Evolutionary conservation across 2,797 vertebrate species (phyloP).

Genomic region (Valencia hispanica): DNA sequence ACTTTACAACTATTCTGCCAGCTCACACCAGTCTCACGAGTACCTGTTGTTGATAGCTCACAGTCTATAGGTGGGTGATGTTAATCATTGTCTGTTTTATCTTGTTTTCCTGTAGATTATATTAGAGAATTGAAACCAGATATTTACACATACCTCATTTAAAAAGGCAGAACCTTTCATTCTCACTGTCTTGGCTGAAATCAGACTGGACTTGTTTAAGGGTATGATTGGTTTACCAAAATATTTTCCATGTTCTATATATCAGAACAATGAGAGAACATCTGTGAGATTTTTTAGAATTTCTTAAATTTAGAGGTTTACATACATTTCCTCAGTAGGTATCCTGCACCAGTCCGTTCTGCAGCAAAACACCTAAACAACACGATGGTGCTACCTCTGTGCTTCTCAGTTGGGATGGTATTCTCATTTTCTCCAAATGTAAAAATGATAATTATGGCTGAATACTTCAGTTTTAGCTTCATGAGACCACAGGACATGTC

Average conservation of each 20-base stretch:
- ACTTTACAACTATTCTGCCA: constrained; percentile 97
- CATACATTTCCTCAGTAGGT: background rate
- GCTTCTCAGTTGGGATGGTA: too few relatives aligned
- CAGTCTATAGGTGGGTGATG: constrained; percentile 89
- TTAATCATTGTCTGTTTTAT: background rate
- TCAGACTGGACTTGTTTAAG: background rate
- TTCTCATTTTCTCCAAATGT: too few relatives aligned
- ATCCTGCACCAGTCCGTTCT: too few relatives aligned
- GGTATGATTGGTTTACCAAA: background rate
- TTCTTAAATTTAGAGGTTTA: background rate
- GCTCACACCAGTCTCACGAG: constrained; percentile 93
- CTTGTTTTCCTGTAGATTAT: background rate
- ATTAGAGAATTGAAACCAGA: too few relatives aligned
- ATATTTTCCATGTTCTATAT: background rate
- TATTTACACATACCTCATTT: background rate
- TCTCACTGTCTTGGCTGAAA: background rate
- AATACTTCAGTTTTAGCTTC: background rate
- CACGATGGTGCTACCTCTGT: too few relatives aligned
- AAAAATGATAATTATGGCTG: too few relatives aligned
- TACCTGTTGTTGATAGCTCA: constrained; percentile 95
- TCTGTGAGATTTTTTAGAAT: background rate
- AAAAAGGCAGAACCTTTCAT: background rate
- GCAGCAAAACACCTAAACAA: too few relatives aligned
- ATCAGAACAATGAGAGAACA: background rate
- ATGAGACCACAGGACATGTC: background rate